Base-by-base conservation (phyloP, 2,888 invertebrate genomes). In the Heteropelma amictum region DNA sequence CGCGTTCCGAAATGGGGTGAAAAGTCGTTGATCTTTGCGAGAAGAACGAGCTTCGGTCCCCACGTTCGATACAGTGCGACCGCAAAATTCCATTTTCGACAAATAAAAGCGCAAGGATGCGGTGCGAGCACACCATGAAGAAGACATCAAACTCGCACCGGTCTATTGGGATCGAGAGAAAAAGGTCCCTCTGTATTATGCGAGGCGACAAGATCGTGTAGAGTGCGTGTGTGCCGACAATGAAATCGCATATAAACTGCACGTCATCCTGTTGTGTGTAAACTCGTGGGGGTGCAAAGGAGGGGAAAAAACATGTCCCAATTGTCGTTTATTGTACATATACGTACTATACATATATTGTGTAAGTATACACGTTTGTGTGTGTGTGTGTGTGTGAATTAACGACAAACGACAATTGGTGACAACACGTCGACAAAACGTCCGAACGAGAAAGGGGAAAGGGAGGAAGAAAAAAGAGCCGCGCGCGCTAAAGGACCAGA, bases 191-290 rank as follows among this genome's bases (percentile, higher is more conserved):
- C n/a, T n/a, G n/a, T n/a, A n/a, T 14, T 1, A 7, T 61, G 4
- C 21, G 45, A 10, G 17, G 28, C 54, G 47, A 70, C 60, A 72
- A 64, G 26, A 70, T 54, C 65, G 49, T 56, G 17, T 54, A 54
- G 67, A 72, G 79, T 77, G 65, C 68, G 67, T 74, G 79, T 77
- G 65, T 70, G 51, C 71, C 77, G 76, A 86, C 85, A 87, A 86
- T 86, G 78, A 83, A 83, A 83, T 85, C 83, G 81, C 86, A 86
- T n/a, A n/a, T 85, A 85, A 86, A 86, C 83, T 82, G 83, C 83
- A 78, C 77, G 83, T 85, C 84, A 85, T 81, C 82, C 86, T 86
- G 86, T 87, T 87, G 86, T 86, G 84, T 86, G 84, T 86, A 87
- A 87, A 87, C 86, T 86, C 84, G 80, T 85, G 82, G 86, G 42